Evolutionary conservation across 2,888 invertebrate species (phyloP).

Genomic region (Tolmerus cingulatus): DNA sequence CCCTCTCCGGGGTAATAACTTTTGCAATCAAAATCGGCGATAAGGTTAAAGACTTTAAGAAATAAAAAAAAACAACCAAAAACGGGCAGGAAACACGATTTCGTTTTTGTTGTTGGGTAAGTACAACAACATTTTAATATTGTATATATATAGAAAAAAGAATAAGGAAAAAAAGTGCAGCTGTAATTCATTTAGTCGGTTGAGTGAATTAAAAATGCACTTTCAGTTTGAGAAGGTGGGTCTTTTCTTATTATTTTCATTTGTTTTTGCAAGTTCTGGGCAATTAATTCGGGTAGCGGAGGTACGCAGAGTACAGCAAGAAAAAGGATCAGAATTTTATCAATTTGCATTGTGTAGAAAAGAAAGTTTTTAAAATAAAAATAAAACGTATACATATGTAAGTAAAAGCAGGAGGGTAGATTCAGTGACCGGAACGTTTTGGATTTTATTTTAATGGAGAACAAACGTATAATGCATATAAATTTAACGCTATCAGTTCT

Average conservation of each 20-base stretch:
- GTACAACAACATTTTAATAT: no score
- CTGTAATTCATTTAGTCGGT: not conserved
- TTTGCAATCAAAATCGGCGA: not conserved
- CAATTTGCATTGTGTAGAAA: not conserved
- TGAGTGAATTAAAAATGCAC: not conserved
- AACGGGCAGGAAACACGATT: not conserved
- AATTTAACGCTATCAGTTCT: no score
- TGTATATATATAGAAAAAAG: not conserved
- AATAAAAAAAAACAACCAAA: not conserved
- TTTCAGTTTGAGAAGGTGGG: not conserved
- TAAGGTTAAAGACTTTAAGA: not conserved
- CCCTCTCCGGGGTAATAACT: not conserved
- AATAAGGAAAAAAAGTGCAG: not conserved
- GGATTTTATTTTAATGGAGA: no score
- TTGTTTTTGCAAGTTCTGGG: not conserved
- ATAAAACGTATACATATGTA: no score
- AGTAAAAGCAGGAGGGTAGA: no score
- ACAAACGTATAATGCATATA: no score
- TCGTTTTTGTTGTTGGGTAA: no score
- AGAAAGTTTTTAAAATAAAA: not conserved
- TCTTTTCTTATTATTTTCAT: not conserved
- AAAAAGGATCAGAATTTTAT: not conserved
- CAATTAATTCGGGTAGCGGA: no score
- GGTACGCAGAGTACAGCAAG: no score
- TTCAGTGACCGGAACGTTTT: no score